Percentiles rank a stretch among this genome's conserved stretches.
phyloP scores from a whole-genome alignment of 2,113 vertebrate species.

The Thalassoma bifasciatum region DNA sequence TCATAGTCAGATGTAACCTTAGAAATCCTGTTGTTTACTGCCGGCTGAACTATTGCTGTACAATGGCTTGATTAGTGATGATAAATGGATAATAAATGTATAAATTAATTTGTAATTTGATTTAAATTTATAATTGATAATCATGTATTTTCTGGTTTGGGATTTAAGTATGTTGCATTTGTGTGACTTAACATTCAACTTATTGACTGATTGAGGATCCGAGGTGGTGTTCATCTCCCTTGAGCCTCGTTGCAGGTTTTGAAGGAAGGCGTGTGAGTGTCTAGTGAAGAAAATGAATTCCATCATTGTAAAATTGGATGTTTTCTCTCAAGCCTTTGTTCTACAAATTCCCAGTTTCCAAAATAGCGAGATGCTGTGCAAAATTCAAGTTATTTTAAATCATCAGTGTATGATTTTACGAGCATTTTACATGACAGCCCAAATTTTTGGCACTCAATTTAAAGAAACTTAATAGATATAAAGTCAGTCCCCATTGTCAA shows the following conservation, averaged over 20 bases:
- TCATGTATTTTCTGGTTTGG: background rate
- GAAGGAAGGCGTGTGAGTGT: too few relatives aligned
- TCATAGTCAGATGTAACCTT: constrained; percentile 13
- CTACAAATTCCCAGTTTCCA: too few relatives aligned
- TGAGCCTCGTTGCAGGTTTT: background rate
- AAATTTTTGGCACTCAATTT: too few relatives aligned
- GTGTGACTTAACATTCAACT: background rate
- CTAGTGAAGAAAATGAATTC: background rate
- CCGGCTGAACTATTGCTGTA: constrained; percentile 22
- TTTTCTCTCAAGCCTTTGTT: background rate
- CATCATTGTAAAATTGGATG: background rate
- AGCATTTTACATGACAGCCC: too few relatives aligned
- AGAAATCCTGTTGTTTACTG: background rate
- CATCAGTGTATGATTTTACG: too few relatives aligned
- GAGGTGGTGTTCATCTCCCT: background rate
- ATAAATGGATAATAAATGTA: background rate
- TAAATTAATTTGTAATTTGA: too few relatives aligned
- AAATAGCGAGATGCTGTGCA: too few relatives aligned
- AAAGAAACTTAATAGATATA: too few relatives aligned
- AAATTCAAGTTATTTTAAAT: too few relatives aligned
- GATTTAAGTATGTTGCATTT: background rate
- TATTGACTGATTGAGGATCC: background rate
- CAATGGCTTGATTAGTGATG: background rate
- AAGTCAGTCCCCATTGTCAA: too few relatives aligned
- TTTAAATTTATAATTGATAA: too few relatives aligned